phyloP scores from a whole-genome alignment of 2,113 vertebrate species.

The Apodemus speciosus region DNA sequence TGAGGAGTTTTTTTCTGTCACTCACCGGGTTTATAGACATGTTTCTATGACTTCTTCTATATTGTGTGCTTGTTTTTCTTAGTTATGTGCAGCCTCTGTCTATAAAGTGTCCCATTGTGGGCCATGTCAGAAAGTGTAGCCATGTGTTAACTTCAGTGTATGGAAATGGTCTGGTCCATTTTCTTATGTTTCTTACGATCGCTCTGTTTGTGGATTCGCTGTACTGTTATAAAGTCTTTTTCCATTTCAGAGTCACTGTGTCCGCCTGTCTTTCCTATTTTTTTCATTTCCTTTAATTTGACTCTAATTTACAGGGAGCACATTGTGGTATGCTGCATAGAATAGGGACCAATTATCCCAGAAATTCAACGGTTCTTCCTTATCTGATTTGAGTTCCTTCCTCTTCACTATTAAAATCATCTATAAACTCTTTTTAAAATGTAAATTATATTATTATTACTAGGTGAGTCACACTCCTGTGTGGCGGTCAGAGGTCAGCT shows the following conservation, averaged over 20 bases:
- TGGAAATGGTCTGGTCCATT: background rate
- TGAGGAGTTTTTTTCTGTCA: slow-evolving; percentile 24
- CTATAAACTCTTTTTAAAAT: background rate
- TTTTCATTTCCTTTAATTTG: slow-evolving; percentile 9
- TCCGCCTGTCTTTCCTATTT: background rate
- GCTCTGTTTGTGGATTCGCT: background rate
- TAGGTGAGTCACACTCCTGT: background rate
- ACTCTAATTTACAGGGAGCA: background rate
- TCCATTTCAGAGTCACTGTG: background rate
- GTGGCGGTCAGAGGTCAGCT: too few species aligned
- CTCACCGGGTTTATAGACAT: background rate
- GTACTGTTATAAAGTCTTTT: background rate
- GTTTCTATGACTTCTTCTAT: background rate
- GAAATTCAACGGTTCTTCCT: background rate
- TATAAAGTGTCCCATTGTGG: background rate
- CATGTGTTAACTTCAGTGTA: background rate
- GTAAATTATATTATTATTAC: background rate
- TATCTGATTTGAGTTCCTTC: background rate
- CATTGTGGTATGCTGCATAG: slow-evolving; percentile 26
- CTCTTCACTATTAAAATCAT: background rate
- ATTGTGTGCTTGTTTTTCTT: slow-evolving; percentile 14
- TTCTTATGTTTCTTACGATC: background rate
- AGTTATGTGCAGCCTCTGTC: background rate
- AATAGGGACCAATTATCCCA: background rate
- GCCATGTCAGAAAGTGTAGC: background rate